phyloP scores from a whole-genome alignment of 2,113 vertebrate species.

The Centropristis striata region DNA sequence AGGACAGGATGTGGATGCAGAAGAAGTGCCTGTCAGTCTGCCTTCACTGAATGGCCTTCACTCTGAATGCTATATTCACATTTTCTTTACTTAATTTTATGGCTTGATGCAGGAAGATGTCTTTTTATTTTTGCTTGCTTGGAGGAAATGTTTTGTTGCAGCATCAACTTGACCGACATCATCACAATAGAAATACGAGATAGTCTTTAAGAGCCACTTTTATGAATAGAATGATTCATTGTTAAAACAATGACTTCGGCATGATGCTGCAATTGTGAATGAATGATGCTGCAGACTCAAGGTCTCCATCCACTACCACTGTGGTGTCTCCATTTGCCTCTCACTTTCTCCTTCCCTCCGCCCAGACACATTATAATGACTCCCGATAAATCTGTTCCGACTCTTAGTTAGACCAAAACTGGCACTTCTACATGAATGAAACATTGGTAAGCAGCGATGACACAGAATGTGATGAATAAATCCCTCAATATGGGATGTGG shows the following conservation, averaged over 20 bases:
- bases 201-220: constrained; percentile 13
- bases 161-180: not conserved
- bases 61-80: constrained; percentile 9
- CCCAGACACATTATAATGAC: constrained; percentile 40
- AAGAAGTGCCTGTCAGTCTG: constrained; percentile 45
- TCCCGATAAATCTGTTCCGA: constrained; percentile 60
- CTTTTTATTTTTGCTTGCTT: not conserved
- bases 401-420: constrained; percentile 61
- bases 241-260: not conserved
- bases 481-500: constrained; percentile 63
- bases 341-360: constrained; percentile 13
- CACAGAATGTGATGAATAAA: constrained; percentile 67
- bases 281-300: constrained; percentile 36
- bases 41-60: constrained; percentile 7
- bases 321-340: constrained; percentile 18
- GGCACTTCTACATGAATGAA: constrained; percentile 63
- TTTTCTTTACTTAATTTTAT: constrained; percentile 22
- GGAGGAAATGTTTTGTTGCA: not conserved
- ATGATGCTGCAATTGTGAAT: constrained; percentile 23
- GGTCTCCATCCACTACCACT: constrained; percentile 32
- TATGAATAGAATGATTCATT: constrained; percentile 40
- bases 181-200: constrained; percentile 3
- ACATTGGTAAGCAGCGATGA: constrained; percentile 61
- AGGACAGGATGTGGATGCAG: constrained; percentile 58
- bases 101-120: not conserved